phyloP scores from a whole-genome alignment of 2,797 vertebrate species.

The Paramormyrops hopkinsi region DNA sequence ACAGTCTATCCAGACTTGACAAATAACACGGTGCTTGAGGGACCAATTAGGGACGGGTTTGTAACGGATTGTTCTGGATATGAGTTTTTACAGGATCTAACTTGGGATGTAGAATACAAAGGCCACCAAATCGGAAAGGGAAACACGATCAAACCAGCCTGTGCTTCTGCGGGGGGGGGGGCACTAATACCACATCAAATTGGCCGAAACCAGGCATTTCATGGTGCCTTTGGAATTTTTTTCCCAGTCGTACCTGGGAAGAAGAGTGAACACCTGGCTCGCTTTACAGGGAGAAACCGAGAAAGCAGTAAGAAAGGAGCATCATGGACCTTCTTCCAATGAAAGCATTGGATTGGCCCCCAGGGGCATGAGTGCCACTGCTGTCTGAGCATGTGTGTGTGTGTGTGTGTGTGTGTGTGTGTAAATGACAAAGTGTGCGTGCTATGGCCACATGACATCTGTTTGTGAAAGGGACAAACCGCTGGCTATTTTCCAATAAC shows the following conservation, averaged over 20 bases:
- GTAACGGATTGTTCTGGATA: slow-evolving; percentile 4
- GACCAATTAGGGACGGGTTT: slow-evolving; percentile 1
- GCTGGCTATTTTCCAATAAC: slow-evolving; percentile 53
- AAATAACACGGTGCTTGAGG: slow-evolving; percentile 14
- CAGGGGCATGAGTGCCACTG: slow-evolving; percentile 6
- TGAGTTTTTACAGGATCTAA: slow-evolving; percentile 12
- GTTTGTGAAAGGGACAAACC: slow-evolving; percentile 38
- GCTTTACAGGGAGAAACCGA: not conserved
- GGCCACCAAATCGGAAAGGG: not conserved
- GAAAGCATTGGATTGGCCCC: not conserved
- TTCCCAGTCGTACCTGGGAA: slow-evolving; percentile 2
- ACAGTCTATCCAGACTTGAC: not conserved
- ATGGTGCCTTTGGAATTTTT: not conserved
- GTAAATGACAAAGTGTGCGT: slow-evolving; percentile 12
- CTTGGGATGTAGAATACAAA: not conserved
- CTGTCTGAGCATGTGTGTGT: slow-evolving; percentile 20
- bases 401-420: not conserved
- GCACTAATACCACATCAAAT: not conserved
- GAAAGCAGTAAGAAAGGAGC: not conserved
- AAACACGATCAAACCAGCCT: not conserved
- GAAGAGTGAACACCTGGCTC: not conserved
- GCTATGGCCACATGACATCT: not conserved
- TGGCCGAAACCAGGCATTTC: not conserved
- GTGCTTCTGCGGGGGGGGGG: not conserved
- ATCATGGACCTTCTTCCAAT: not conserved